Evolutionary conservation across 2,113 vertebrate species (phyloP).

Genomic region (Alouatta palliata): DNA sequence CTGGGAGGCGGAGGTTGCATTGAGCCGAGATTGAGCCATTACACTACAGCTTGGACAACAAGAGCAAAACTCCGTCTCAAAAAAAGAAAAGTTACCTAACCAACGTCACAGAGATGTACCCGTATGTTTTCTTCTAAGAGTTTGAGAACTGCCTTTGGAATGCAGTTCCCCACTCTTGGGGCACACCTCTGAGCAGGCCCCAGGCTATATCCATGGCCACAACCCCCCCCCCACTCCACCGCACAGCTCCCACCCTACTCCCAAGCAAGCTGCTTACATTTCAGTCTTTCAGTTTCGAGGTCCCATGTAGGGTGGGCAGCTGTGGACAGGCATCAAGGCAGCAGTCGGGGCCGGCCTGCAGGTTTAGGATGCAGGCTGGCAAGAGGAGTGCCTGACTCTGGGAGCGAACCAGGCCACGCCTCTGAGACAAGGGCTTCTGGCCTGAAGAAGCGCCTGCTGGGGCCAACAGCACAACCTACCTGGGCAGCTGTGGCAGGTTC

Average conservation of each 20-base stretch:
- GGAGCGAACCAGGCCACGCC: no score
- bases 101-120: neutral
- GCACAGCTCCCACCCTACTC: neutral
- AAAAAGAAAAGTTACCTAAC: neutral
- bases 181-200: neutral
- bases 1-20: no score
- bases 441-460: neutral
- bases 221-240: neutral
- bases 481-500: neutral
- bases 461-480: neutral
- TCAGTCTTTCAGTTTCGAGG: neutral
- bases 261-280: neutral
- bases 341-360: neutral
- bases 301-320: neutral
- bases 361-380: neutral
- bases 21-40: no score
- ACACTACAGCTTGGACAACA: no score
- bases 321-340: neutral
- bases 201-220: neutral
- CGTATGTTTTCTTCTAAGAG: neutral
- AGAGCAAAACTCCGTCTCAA: no score
- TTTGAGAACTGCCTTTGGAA: neutral
- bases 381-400: neutral
- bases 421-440: neutral
- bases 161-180: neutral